phyloP scores from a whole-genome alignment of 92 coral and sea anemone genomes.

The Siderastrea siderea region DNA sequence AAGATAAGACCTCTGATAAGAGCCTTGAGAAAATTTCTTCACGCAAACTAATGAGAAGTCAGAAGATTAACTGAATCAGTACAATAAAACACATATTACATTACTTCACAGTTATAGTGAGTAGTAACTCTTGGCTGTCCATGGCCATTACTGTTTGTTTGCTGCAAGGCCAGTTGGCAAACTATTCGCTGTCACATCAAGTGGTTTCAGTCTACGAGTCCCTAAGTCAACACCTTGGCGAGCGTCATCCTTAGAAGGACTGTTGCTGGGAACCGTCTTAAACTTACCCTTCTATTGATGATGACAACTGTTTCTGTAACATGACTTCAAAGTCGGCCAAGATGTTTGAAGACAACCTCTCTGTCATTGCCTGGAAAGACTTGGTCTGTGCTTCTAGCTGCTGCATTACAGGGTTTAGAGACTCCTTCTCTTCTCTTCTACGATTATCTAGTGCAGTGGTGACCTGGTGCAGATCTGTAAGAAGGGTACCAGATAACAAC shows the following conservation, averaged over 20 bases:
- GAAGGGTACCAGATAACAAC: too few relatives aligned
- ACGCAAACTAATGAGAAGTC: constrained; percentile 51
- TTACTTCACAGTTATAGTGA: too few relatives aligned
- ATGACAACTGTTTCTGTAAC: constrained; percentile 87
- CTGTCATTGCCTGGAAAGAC: constrained; percentile 78
- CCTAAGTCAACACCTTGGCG: too few relatives aligned
- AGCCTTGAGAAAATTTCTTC: constrained; percentile 70
- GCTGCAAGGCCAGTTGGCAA: too few relatives aligned
- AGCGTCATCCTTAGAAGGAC: neutral
- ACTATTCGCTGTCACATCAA: too few relatives aligned
- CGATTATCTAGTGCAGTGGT: constrained; percentile 72
- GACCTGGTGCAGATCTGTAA: constrained; percentile 87
- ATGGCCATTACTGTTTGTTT: too few relatives aligned
- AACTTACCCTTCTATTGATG: constrained; percentile 86
- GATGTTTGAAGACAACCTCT: constrained; percentile 79
- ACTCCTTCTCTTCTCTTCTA: constrained; percentile 78
- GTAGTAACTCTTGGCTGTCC: too few relatives aligned
- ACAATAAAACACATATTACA: neutral
- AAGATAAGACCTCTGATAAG: constrained; percentile 60
- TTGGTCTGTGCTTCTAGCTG: constrained; percentile 89
- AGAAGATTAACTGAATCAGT: neutral
- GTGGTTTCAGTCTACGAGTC: too few relatives aligned
- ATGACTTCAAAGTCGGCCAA: constrained; percentile 82
- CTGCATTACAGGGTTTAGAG: constrained; percentile 78
- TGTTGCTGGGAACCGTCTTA: neutral